Base-by-base conservation (phyloP, 2,888 invertebrate genomes). In the Drosophila infuscata region DNA sequence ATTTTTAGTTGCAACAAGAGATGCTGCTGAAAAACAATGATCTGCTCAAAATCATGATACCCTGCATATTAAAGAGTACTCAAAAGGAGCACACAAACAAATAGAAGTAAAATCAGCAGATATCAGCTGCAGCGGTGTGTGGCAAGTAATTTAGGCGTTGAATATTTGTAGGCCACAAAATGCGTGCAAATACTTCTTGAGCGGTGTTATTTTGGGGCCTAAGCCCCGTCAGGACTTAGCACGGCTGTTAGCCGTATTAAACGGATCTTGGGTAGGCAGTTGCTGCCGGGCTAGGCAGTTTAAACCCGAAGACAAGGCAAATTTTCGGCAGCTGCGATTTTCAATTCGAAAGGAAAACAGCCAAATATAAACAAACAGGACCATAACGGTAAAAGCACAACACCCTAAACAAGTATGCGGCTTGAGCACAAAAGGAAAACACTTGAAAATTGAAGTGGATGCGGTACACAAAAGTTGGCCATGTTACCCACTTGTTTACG, bases 401-500 rank as follows among this genome's bases (percentile, higher is more conserved):
- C 57, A 54, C 57, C 52, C 52, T 30, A 64, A 72, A 61, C 33
- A 54, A 48, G 41, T 29, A 72, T 56, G 25, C 51, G 61, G 46
- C 60, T 75, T 68, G 66, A 71, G 67, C 52, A 57, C 70, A 82
- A 62, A 67, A 71, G 62, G 68, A 84, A 84, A 84, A 62, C 79
- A 73, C 81, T 84, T 74, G 64, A 76, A 69, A 69, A 67, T 70
- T 81, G 63, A 82, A 79, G 81, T 80, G 81, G 46, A 41, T 67
- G 69, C 79, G 67, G 71, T 61, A 75, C 79, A 78, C 29, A 25
- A 15, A 60, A 73, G 67, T 79, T 73, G 66, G 69, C 80, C 85
- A 85, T 82, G 81, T 76, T 82, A 68, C 66, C 73, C 76, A 81
- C 83, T 86, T 84, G 86, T 86, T 84, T 84, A 86, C 83, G 80